Conservation (phyloP, 2,113 vertebrate genomes). For the Trochalopteron elliotii region DNA sequence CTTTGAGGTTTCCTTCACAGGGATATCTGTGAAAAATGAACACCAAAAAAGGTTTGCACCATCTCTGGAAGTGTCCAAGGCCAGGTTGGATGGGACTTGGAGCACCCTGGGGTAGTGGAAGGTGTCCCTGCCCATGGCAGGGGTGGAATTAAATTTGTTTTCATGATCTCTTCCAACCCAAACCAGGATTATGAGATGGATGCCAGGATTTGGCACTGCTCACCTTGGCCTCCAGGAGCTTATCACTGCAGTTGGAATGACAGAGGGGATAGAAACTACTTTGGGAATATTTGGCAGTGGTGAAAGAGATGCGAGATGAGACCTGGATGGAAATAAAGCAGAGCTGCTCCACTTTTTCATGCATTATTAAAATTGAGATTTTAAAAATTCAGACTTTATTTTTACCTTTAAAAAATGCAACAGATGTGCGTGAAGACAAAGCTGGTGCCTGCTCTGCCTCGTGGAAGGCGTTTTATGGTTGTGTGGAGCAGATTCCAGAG, state of each 20-base stretch:
- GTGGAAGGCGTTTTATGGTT: neutral
- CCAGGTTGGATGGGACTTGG: accelerated
- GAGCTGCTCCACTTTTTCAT: neutral
- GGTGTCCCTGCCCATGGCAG: neutral
- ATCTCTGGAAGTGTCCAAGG: neutral
- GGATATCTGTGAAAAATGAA: neutral
- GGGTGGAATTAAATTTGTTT: neutral
- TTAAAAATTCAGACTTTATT: conserved; percentile 57
- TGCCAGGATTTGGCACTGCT: neutral
- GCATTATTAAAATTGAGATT: conserved; percentile 39
- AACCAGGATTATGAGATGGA: neutral
- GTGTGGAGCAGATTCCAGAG: neutral
- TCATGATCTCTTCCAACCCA: neutral
- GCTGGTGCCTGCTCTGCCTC: neutral
- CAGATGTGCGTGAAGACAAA: conserved; percentile 19
- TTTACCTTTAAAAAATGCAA: conserved; percentile 54
- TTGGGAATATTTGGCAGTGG: neutral
- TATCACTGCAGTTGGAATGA: accelerated
- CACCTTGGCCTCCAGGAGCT: neutral
- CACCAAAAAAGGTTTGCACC: neutral
- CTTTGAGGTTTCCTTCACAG: neutral
- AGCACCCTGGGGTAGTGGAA: neutral
- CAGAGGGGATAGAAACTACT: neutral
- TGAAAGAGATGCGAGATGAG: neutral
- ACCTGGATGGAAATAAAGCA: neutral